These are phyloP conservation scores for Theristus sp. DNA, from an alignment of 2,888 invertebrate species.

Conservation along the genomic window DNA sequence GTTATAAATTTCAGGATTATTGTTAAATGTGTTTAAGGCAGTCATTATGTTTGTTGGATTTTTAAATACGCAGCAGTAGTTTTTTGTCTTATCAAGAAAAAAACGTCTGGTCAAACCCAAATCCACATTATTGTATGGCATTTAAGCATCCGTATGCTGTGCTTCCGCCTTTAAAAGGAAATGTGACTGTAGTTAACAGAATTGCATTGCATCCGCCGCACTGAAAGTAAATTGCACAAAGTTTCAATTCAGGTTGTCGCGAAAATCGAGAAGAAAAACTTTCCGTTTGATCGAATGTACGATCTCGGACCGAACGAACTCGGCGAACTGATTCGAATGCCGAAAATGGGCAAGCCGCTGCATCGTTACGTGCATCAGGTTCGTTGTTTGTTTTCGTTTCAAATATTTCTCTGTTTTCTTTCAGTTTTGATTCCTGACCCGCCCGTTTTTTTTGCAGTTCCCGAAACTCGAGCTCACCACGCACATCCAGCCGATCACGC, in stretches of 20 bases:
- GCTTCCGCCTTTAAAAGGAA: too few species aligned
- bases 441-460: constrained; percentile 37
- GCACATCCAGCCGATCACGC: constrained; percentile 89
- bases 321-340: constrained; percentile 67
- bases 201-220: too few species aligned
- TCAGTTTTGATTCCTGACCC: background rate
- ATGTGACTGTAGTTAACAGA: too few species aligned
- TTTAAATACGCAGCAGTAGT: too few species aligned
- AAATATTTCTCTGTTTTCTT: background rate
- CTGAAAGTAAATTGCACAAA: too few species aligned
- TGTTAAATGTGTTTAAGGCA: too few species aligned
- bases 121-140: too few species aligned
- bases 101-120: too few species aligned
- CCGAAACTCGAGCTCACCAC: constrained; percentile 87
- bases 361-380: constrained; percentile 79
- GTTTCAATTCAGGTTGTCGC: constrained; percentile 72
- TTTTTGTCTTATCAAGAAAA: too few species aligned
- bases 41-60: too few species aligned
- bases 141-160: too few species aligned
- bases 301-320: constrained; percentile 92
- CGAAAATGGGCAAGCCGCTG: constrained; percentile 79
- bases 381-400: background rate
- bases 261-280: constrained; percentile 82
- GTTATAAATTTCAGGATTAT: too few species aligned
- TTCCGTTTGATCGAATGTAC: constrained; percentile 49